Conservation (phyloP, 37 sponge, comb jelly and placozoan species). For the Spongilla lacustris region DNA sequence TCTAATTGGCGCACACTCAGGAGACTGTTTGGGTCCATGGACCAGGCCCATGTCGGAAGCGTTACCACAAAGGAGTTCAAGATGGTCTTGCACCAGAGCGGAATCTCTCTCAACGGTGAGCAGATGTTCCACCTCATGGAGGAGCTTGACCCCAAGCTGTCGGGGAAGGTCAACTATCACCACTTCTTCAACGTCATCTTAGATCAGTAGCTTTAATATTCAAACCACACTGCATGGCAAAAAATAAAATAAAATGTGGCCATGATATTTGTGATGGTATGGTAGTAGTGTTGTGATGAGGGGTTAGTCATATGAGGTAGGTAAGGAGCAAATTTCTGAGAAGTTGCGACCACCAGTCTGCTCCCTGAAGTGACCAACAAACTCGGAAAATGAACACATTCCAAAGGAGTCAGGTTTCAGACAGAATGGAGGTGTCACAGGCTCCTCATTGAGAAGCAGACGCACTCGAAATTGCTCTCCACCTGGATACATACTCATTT, state of each 20-base stretch:
- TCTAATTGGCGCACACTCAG: slow-evolving; percentile 33
- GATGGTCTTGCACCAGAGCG: slow-evolving; percentile 24
- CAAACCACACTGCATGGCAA: background rate
- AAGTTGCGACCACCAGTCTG: background rate
- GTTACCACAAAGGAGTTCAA: slow-evolving; percentile 25
- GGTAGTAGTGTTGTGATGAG: background rate
- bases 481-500: background rate
- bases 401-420: background rate
- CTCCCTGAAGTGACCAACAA: background rate
- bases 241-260: background rate
- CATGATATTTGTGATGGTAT: background rate
- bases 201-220: slow-evolving; percentile 14
- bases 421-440: background rate
- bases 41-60: slow-evolving; percentile 2
- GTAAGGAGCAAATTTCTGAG: background rate
- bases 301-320: background rate
- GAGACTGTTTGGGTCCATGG: slow-evolving; percentile 17
- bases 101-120: slow-evolving; percentile 13
- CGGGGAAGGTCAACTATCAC: slow-evolving; percentile 39
- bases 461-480: background rate
- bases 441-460: background rate
- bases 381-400: background rate
- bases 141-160: slow-evolving; percentile 39
- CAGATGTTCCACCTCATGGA: slow-evolving; percentile 42
- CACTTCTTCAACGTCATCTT: slow-evolving; percentile 43